A percentile compares a stretch with the other conserved stretches of the same genome.
Conservation (phyloP, 2,888 invertebrate species). For the Tuberolachnus salignus region DNA sequence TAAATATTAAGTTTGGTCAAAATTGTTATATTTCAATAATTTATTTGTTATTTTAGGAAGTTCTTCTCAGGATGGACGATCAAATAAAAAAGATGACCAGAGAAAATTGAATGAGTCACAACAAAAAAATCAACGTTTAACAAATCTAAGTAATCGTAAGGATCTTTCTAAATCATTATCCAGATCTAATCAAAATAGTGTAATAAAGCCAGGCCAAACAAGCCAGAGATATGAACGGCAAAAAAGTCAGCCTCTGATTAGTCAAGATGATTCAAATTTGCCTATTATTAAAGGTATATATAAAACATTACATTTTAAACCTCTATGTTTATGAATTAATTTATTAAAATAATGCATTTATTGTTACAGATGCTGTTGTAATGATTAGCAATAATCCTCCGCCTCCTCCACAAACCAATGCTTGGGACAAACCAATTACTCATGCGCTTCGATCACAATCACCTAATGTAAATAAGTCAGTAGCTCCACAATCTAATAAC, state of each 20-base stretch:
- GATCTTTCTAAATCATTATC: slow-evolving; percentile 32
- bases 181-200: slow-evolving; percentile 23
- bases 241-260: slow-evolving; percentile 45
- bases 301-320: not conserved
- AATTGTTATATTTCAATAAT: not conserved
- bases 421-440: slow-evolving; percentile 85
- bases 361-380: slow-evolving; percentile 61
- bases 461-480: slow-evolving; percentile 59
- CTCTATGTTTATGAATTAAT: not conserved
- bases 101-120: slow-evolving; percentile 29
- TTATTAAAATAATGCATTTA: slow-evolving; percentile 21
- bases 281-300: slow-evolving; percentile 47
- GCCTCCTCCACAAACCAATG: slow-evolving; percentile 77
- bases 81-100: slow-evolving; percentile 49
- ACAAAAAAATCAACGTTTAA: slow-evolving; percentile 45
- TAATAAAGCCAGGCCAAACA: slow-evolving; percentile 42
- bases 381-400: slow-evolving; percentile 62
- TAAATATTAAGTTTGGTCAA: not conserved
- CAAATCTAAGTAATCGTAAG: slow-evolving; percentile 48
- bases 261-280: slow-evolving; percentile 32
- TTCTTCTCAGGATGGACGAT: slow-evolving; percentile 41
- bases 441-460: slow-evolving; percentile 70
- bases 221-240: slow-evolving; percentile 47
- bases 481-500: slow-evolving; percentile 43
- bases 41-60: slow-evolving; percentile 17